Percentiles rank a stretch among this genome's conserved stretches.
Conservation (phyloP, 2,888 invertebrate genomes). For the Limenitis camilla region DNA sequence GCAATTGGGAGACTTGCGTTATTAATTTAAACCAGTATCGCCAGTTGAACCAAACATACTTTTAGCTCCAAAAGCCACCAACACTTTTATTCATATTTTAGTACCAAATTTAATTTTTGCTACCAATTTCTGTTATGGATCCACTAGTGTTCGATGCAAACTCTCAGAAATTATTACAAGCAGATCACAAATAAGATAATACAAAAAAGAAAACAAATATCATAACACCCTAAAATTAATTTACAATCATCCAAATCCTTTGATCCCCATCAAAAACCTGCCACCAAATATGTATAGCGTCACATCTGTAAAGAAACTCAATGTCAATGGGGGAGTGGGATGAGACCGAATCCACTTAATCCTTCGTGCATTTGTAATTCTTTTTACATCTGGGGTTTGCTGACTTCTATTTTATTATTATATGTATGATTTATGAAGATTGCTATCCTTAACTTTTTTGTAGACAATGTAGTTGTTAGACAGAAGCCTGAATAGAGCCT, state of each 20-base stretch:
- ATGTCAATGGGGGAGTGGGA: slow-evolving; percentile 44
- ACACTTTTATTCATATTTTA: too few relatives aligned
- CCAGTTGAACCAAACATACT: too few relatives aligned
- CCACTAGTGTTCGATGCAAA: too few relatives aligned
- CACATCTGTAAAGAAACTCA: slow-evolving; percentile 40
- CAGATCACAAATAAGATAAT: not conserved
- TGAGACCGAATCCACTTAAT: slow-evolving; percentile 47
- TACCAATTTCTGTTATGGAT: too few relatives aligned
- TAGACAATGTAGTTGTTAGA: too few relatives aligned
- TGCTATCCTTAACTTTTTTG: too few relatives aligned
- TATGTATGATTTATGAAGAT: too few relatives aligned
- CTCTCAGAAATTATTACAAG: not conserved
- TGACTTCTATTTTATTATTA: not conserved
- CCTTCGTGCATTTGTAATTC: slow-evolving; percentile 55
- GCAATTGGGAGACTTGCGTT: too few relatives aligned
- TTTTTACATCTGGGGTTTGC: slow-evolving; percentile 51
- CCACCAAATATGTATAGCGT: slow-evolving; percentile 27
- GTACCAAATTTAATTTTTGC: too few relatives aligned
- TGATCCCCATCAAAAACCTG: slow-evolving; percentile 38
- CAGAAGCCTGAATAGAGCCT: too few relatives aligned
- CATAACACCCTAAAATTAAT: slow-evolving; percentile 21
- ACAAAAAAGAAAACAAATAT: slow-evolving; percentile 12
- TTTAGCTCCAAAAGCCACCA: too few relatives aligned
- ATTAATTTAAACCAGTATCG: too few relatives aligned
- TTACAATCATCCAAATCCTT: slow-evolving; percentile 26